Evolutionary conservation across 2,113 vertebrate genomes (phyloP).

Genomic region (Scomber japonicus): DNA sequence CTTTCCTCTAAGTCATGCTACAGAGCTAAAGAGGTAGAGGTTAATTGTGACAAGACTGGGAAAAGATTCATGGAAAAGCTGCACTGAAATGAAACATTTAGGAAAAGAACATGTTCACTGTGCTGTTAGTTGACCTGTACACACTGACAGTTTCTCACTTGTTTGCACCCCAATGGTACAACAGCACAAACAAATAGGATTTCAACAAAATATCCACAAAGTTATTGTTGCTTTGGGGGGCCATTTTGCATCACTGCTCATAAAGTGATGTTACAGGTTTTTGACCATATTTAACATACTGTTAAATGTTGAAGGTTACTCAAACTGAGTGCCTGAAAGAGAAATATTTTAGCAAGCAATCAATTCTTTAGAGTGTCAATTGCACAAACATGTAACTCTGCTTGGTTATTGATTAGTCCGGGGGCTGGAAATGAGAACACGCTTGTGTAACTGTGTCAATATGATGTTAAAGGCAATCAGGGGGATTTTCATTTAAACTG

Average conservation of each 20-base stretch:
- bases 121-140: constrained; percentile 43
- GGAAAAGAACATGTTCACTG: not conserved
- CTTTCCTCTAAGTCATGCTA: no score
- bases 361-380: not conserved
- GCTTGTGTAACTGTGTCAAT: constrained; percentile 58
- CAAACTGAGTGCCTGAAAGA: not conserved
- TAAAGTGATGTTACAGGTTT: not conserved
- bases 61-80: constrained; percentile 7
- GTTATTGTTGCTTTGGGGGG: not conserved
- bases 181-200: not conserved
- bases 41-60: not conserved
- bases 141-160: not conserved
- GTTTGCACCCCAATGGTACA: not conserved
- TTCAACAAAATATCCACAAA: not conserved
- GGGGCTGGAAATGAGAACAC: not conserved
- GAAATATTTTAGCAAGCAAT: not conserved
- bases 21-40: no score
- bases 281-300: not conserved
- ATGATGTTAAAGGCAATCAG: constrained; percentile 16
- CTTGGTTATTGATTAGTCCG: constrained; percentile 11
- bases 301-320: not conserved
- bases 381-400: not conserved
- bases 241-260: not conserved
- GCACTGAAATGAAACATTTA: not conserved
- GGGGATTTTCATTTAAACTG: constrained; percentile 18